phyloP scores from a whole-genome alignment of 2,797 vertebrate genomes.

The Myoxocephalus aenaeus region DNA sequence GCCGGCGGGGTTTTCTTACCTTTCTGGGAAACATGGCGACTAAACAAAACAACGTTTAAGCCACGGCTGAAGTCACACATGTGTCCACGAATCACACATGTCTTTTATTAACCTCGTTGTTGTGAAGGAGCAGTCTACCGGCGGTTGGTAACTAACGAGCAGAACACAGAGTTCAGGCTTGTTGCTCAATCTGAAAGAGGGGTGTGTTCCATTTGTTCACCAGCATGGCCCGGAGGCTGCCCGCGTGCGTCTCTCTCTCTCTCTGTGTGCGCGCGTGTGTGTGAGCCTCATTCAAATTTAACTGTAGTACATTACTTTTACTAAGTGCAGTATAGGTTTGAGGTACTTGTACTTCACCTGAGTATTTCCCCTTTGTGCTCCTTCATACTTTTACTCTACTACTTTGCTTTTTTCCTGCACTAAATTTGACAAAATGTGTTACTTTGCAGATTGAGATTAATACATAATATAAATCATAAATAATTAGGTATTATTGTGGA shows the following conservation, averaged over 20 bases:
- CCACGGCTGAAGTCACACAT: not conserved
- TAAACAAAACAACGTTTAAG: not conserved
- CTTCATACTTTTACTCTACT: not conserved
- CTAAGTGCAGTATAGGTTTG: not conserved
- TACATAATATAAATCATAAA: not conserved
- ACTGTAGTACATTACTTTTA: not conserved
- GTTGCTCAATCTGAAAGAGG: constrained; percentile 16
- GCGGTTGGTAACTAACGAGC: not conserved
- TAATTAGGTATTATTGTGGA: not conserved
- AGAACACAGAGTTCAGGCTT: not conserved
- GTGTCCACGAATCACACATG: not conserved
- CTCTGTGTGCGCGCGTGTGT: not conserved
- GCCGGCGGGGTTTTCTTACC: constrained; percentile 64
- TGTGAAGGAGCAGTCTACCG: not conserved
- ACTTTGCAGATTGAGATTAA: not conserved
- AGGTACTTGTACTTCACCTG: not conserved
- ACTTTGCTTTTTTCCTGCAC: not conserved
- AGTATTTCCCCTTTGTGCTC: not conserved
- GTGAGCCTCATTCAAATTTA: not conserved
- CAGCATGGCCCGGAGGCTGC: constrained; percentile 24
- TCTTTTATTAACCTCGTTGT: not conserved
- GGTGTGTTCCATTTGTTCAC: constrained; percentile 42
- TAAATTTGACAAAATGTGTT: not conserved
- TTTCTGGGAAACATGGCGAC: constrained; percentile 72
- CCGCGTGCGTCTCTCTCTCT: not conserved